Evolutionary conservation across 2,113 vertebrate genomes (phyloP).

Genomic region (Barbus barbus): DNA sequence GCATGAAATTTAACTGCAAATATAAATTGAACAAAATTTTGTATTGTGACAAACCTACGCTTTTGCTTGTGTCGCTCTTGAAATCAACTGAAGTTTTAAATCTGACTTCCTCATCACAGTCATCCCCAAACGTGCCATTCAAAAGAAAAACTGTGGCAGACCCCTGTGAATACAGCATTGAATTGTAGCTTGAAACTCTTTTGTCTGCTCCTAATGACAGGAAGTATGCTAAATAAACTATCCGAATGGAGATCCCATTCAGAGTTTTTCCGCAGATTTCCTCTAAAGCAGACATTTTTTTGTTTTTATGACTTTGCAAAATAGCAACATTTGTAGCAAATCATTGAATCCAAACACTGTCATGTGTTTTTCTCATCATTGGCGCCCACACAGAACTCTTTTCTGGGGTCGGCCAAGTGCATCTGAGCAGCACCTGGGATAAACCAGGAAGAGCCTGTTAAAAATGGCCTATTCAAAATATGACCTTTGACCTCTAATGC

Average conservation of each 20-base stretch:
- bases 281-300: slow-evolving; percentile 16
- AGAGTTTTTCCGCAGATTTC: slow-evolving; percentile 2
- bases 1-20: neutral
- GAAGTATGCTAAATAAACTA: slow-evolving; percentile 3
- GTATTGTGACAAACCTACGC: neutral
- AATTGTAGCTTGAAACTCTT: neutral
- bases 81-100: neutral
- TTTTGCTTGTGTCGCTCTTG: neutral
- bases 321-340: slow-evolving; percentile 27
- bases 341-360: neutral
- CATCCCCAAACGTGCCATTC: neutral
- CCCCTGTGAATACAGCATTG: neutral
- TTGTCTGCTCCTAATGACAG: neutral
- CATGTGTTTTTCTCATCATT: slow-evolving; percentile 43
- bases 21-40: neutral
- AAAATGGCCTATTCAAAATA: neutral
- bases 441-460: neutral
- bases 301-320: neutral
- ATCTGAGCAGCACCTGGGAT: slow-evolving; percentile 8
- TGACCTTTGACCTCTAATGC: slow-evolving; percentile 7
- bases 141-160: neutral
- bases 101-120: neutral
- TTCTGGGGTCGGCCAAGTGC: neutral
- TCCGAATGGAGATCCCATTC: neutral
- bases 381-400: neutral